phyloP scores from a whole-genome alignment of 37 sponge, comb jelly and placozoan species.

The Amphimedon queenslandica region DNA sequence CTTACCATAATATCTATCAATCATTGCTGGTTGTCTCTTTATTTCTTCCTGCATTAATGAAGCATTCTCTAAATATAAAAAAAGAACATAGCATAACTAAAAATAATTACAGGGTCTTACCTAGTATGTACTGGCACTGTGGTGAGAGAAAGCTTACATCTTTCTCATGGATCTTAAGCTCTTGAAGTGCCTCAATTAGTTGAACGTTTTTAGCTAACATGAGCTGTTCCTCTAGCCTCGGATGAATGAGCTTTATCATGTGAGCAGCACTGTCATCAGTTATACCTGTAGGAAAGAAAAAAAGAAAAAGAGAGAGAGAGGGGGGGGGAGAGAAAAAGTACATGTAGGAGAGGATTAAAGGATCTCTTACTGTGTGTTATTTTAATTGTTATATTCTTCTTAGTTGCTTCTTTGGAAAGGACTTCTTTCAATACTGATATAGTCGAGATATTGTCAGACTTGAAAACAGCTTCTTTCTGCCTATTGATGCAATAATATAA shows the following conservation, averaged over 20 bases:
- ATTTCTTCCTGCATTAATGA: constrained; percentile 82
- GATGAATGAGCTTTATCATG: constrained; percentile 81
- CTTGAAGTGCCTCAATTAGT: constrained; percentile 94
- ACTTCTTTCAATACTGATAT: constrained; percentile 95
- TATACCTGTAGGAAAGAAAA: constrained; percentile 39
- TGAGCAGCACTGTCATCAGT: constrained; percentile 79
- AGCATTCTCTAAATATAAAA: constrained; percentile 96
- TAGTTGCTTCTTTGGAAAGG: constrained; percentile 81
- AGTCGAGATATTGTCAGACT: constrained; percentile 96
- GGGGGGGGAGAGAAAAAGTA: too few relatives aligned
- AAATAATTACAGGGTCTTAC: too few relatives aligned
- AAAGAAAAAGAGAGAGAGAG: too few relatives aligned
- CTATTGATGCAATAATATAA: too few relatives aligned
- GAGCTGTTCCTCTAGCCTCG: constrained; percentile 90
- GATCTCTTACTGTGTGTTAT: constrained; percentile 70
- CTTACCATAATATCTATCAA: constrained; percentile 90
- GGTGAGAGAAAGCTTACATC: constrained; percentile 79
- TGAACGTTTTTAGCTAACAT: constrained; percentile 97
- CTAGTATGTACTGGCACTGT: constrained; percentile 88
- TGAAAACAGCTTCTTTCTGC: constrained; percentile 41
- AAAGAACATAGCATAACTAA: too few relatives aligned
- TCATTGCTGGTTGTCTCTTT: constrained; percentile 89
- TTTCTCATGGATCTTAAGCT: constrained; percentile 81
- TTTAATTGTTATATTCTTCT: constrained; percentile 71
- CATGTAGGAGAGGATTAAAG: too few relatives aligned